Evolutionary conservation across 2,888 invertebrate genomes (phyloP).

Genomic region (Cataglyphis rosenhaueri): DNA sequence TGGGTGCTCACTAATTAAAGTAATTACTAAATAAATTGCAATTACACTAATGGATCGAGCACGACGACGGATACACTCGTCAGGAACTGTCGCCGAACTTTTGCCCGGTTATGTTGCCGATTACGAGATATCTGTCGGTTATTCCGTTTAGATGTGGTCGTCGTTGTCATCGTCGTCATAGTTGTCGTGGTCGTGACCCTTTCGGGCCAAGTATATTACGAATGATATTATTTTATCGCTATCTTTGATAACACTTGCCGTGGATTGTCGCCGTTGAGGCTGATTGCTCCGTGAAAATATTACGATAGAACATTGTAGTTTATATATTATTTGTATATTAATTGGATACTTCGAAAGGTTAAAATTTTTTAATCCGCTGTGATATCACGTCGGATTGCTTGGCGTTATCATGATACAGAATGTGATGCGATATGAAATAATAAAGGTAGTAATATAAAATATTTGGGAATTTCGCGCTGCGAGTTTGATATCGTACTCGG

Average conservation of each 20-base stretch:
- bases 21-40: slow-evolving; percentile 85
- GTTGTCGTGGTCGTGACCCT: not conserved
- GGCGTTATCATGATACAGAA: not conserved
- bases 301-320: not conserved
- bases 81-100: slow-evolving; percentile 77
- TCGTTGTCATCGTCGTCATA: slow-evolving; percentile 7
- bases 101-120: slow-evolving; percentile 75
- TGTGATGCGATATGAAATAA: slow-evolving; percentile 31
- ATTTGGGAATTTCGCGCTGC: slow-evolving; percentile 32
- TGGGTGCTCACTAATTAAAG: slow-evolving; percentile 84
- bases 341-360: not conserved
- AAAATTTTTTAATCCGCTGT: slow-evolving; percentile 1
- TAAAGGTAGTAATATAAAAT: slow-evolving; percentile 48
- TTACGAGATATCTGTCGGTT: slow-evolving; percentile 63
- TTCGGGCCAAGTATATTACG: not conserved
- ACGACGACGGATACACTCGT: slow-evolving; percentile 76
- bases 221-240: slow-evolving; percentile 25
- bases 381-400: not conserved
- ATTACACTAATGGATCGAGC: slow-evolving; percentile 84
- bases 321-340: not conserved
- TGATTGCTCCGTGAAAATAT: slow-evolving; percentile 1
- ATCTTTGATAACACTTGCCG: slow-evolving; percentile 2
- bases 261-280: too few species aligned
- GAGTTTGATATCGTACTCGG: slow-evolving; percentile 53
- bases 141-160: slow-evolving; percentile 44